Conservation (phyloP, 2,797 vertebrate genomes). For the Poliocrania exsul region DNA sequence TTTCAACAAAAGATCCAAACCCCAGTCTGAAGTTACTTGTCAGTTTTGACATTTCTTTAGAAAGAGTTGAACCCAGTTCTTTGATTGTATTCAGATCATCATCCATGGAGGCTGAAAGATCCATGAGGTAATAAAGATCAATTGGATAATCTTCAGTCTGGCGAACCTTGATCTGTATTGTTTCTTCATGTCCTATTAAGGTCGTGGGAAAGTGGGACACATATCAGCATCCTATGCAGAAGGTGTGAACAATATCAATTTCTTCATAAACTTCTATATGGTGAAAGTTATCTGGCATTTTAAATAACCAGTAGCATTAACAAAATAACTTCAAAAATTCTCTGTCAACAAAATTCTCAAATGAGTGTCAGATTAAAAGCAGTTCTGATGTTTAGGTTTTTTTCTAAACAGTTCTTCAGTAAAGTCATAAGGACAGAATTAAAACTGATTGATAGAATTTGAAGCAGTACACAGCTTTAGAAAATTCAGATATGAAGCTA, state of each 20-base stretch:
- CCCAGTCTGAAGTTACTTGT: constrained; percentile 97
- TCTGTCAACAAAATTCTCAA: not conserved
- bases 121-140: constrained; percentile 99
- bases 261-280: not conserved
- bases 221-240: not conserved
- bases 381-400: not conserved
- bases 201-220: not conserved
- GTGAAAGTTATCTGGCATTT: not conserved
- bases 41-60: constrained; percentile 92
- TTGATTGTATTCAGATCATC: constrained; percentile 93
- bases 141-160: constrained; percentile 95
- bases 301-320: not conserved
- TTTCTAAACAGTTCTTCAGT: constrained; percentile 21
- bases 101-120: constrained; percentile 94
- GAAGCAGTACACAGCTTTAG: not conserved
- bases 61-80: constrained; percentile 89
- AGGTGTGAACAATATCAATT: not conserved
- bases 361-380: not conserved
- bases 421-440: constrained; percentile 6
- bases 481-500: not conserved
- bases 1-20: constrained; percentile 98
- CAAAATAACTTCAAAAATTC: not conserved
- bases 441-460: not conserved
- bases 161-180: constrained; percentile 90
- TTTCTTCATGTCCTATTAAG: constrained; percentile 84